Conservation (phyloP, 1,140 invertebrate genomes). For the Anthonomus grandis region DNA sequence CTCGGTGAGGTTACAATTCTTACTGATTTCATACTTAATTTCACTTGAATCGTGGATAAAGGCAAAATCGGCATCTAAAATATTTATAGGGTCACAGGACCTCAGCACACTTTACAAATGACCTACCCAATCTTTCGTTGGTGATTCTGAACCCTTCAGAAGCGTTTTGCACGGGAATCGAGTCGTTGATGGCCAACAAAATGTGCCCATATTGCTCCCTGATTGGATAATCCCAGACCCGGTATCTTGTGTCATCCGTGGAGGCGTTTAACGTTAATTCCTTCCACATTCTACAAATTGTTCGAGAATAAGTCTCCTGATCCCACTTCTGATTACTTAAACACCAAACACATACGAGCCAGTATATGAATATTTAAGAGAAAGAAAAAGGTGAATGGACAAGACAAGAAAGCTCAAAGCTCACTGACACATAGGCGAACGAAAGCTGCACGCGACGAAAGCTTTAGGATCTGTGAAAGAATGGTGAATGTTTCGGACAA, state of each 20-base stretch:
- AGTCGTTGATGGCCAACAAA: conserved; percentile 75
- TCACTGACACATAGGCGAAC: too few species aligned
- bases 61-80: conserved; percentile 73
- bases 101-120: background rate
- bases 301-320: too few species aligned
- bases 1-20: conserved; percentile 81
- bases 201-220: conserved; percentile 88
- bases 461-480: too few species aligned
- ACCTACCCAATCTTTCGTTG: conserved; percentile 60
- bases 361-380: background rate
- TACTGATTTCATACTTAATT: conserved; percentile 78
- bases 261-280: conserved; percentile 79
- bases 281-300: conserved; percentile 74
- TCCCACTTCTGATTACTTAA: background rate
- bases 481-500: background rate
- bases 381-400: background rate
- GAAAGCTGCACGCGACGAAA: background rate
- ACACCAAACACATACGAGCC: background rate
- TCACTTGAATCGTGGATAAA: conserved; percentile 86
- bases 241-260: conserved; percentile 69
- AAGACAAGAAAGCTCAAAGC: background rate
- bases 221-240: conserved; percentile 92
- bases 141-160: conserved; percentile 73
- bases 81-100: background rate
- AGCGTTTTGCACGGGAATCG: conserved; percentile 64